Evolutionary conservation across 2,888 invertebrate genomes (phyloP).

Genomic region (Gasteruption jaculator): DNA sequence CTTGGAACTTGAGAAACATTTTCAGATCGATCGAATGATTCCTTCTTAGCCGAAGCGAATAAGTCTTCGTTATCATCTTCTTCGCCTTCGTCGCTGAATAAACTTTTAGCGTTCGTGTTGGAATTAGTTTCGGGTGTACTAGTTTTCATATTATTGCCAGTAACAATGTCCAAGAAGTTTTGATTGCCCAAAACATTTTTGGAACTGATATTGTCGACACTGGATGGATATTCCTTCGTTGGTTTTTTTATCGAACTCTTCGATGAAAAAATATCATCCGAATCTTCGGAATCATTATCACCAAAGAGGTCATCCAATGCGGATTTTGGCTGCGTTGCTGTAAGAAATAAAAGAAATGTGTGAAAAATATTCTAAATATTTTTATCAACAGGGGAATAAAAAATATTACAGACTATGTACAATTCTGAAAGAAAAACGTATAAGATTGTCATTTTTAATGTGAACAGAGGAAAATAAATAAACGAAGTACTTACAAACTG

Average conservation of each 20-base stretch:
- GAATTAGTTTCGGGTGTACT: constrained; percentile 37
- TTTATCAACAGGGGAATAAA: no score
- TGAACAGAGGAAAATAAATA: neutral
- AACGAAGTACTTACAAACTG: constrained; percentile 32
- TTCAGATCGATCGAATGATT: constrained; percentile 20
- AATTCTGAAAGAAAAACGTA: no score
- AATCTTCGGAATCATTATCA: constrained; percentile 45
- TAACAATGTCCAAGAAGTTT: constrained; percentile 29
- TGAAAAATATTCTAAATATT: constrained; percentile 3
- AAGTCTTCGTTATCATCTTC: constrained; percentile 36
- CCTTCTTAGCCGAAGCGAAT: constrained; percentile 28
- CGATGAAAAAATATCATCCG: constrained; percentile 44
- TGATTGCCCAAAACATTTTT: constrained; percentile 18
- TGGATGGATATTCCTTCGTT: constrained; percentile 11
- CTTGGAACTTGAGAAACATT: constrained; percentile 21
- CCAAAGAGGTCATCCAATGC: constrained; percentile 48
- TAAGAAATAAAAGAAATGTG: constrained; percentile 13
- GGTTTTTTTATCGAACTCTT: constrained; percentile 32
- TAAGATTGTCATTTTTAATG: neutral
- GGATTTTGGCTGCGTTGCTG: constrained; percentile 44
- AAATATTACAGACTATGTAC: no score
- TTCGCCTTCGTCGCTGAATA: constrained; percentile 41
- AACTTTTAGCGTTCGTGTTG: constrained; percentile 25
- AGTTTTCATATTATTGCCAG: constrained; percentile 28
- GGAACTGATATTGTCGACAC: constrained; percentile 12